A percentile compares a stretch with the other conserved stretches of the same genome.
phyloP scores from a whole-genome alignment of 1,140 invertebrate genomes.

The Monomorium pharaonis region DNA sequence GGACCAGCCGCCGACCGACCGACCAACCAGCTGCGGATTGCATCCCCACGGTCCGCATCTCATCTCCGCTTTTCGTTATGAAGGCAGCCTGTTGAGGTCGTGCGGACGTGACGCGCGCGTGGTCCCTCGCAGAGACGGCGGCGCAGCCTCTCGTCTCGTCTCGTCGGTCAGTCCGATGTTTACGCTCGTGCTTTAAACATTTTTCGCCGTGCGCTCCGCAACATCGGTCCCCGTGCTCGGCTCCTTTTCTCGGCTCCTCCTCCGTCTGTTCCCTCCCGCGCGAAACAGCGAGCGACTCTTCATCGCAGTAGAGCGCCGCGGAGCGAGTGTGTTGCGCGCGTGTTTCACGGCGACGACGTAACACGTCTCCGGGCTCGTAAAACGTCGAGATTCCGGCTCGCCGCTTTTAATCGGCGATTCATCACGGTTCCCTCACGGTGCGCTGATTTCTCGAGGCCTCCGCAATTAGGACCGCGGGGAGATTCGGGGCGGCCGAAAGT shows the following conservation, averaged over 20 bases:
- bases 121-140: constrained; percentile 64
- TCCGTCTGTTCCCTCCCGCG: too few relatives aligned
- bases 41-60: constrained; percentile 30
- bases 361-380: not conserved
- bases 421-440: not conserved
- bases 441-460: not conserved
- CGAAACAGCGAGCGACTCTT: not conserved
- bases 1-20: too few relatives aligned
- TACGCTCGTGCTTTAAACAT: constrained; percentile 79
- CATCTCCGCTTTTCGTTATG: constrained; percentile 65
- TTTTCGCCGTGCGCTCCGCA: constrained; percentile 64
- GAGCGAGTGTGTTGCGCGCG: too few relatives aligned
- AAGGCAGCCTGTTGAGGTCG: constrained; percentile 72
- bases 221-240: too few relatives aligned
- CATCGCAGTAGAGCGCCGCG: not conserved
- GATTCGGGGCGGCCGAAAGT: not conserved
- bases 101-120: constrained; percentile 59
- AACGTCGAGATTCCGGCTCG: constrained; percentile 36
- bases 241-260: not conserved
- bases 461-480: not conserved
- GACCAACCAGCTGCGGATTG: constrained; percentile 24
- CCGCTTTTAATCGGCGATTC: constrained; percentile 12
- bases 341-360: not conserved
- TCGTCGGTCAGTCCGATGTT: constrained; percentile 77
- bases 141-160: constrained; percentile 71